phyloP scores from a whole-genome alignment of 2,888 invertebrate species.

The Xanthorhoe spadicearia region DNA sequence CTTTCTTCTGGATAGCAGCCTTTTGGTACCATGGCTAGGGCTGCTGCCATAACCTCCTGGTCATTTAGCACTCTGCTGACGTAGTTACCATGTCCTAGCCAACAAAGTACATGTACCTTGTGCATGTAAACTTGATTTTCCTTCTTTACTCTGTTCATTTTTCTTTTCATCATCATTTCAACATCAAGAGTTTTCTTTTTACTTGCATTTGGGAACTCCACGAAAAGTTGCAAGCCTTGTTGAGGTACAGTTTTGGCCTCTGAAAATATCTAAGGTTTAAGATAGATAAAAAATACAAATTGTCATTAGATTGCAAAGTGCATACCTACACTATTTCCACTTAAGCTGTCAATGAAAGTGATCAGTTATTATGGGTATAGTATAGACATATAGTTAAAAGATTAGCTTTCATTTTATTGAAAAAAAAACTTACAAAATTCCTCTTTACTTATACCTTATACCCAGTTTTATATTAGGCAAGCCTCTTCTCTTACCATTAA shows the following conservation, averaged over 20 bases:
- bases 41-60: constrained; percentile 87
- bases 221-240: constrained; percentile 90
- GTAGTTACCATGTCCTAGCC: constrained; percentile 91
- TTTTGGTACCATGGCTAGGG: constrained; percentile 90
- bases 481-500: constrained; percentile 82
- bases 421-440: no score
- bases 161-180: constrained; percentile 90
- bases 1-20: constrained; percentile 91
- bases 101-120: constrained; percentile 93
- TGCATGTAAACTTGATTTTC: constrained; percentile 92
- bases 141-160: constrained; percentile 91
- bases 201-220: constrained; percentile 86
- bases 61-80: constrained; percentile 88
- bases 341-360: no score
- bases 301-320: no score
- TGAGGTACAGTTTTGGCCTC: constrained; percentile 83
- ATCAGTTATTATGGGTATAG: no score
- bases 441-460: no score
- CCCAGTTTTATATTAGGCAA: not conserved
- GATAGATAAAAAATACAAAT: no score
- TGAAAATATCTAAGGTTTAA: constrained; percentile 53
- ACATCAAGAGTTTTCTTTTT: constrained; percentile 88
- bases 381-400: no score
- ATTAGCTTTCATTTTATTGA: no score
- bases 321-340: no score